Evolutionary conservation across 2,888 invertebrate genomes (phyloP), one percentile per base, ranked within the genome.

Genomic region (Standfussiana lucernea): DNA sequence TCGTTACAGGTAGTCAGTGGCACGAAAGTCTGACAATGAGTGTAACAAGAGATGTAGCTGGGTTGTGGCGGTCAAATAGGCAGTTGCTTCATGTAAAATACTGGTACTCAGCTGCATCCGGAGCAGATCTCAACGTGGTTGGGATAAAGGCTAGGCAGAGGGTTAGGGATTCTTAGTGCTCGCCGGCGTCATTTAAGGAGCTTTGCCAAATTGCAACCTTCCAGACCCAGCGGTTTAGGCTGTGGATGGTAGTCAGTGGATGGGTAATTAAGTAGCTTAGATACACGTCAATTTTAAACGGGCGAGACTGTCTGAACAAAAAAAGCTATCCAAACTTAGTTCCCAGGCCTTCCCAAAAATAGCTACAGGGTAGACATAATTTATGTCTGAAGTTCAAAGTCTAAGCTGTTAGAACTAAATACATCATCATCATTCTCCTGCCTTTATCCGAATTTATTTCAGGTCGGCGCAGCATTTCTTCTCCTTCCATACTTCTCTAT

Each of bases 331-430:
- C 64, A 2, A 56, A 35, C 7, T 40, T 37, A 21, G 40, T 2
- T 42, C 1, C 13, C 1, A 65, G 18, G 18, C 5, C 35, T 42
- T 15, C 7, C 5, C 4, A 65, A 40, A 80, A 64, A 80, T 70
- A 40, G 21, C 1, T 45, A 40, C 15, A 21, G 45, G 11, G 6
- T n/a, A 75, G 13, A n/a, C n/a, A 10, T 32, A 42, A 32, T 66
- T n/a, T n/a, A 78, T 35, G 32, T 37, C 35, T 21, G 18, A 78
- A 47, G 40, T 75, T 73, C 13, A 21, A 40, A 50, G 13, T 11
- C 8, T 65, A 0, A 42, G 35, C 11, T 42, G 28, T 28, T 47
- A 24, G 4, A 15, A 70, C 18, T 64, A 42, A 2, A 45, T 21
- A 37, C 37, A 37, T 37, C n/a, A n/a, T n/a, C n/a, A n/a, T n/a